These are phyloP conservation scores for Pithys albifrons DNA, from an alignment of 2,113 vertebrate species.

Conservation along the genomic window DNA sequence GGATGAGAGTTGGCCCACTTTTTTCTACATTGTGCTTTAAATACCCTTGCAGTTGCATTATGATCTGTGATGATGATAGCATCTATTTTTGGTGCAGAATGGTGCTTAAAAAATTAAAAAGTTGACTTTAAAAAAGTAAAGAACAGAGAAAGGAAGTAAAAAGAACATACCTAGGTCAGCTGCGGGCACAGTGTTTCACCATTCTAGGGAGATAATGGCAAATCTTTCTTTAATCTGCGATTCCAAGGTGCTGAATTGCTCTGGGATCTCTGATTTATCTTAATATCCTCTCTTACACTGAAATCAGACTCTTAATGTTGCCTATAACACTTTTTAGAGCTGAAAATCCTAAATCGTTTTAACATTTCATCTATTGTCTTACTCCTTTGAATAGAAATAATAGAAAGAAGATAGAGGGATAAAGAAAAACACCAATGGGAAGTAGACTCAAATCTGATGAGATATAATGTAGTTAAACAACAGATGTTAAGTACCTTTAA, in stretches of 20 bases:
- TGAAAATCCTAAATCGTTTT: not conserved
- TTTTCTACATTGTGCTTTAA: not conserved
- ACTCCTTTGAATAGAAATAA: slow-evolving; percentile 36
- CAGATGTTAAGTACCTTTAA: slow-evolving; percentile 61
- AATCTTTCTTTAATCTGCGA: not conserved
- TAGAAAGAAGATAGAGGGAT: slow-evolving; percentile 2
- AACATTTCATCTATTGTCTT: slow-evolving; percentile 39
- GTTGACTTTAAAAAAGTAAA: not conserved
- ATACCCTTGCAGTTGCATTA: not conserved
- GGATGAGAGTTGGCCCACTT: not conserved
- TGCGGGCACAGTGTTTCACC: not conserved
- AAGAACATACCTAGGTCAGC: not conserved
- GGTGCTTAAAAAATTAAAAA: not conserved
- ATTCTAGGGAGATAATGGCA: not conserved
- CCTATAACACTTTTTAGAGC: not conserved
- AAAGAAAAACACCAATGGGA: slow-evolving; percentile 35
- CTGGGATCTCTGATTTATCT: not conserved
- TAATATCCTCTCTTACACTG: not conserved
- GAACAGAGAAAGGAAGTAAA: not conserved
- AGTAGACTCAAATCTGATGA: slow-evolving; percentile 44
- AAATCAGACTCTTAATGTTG: slow-evolving; percentile 17
- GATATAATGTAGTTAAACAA: slow-evolving; percentile 48
- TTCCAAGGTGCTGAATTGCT: not conserved
- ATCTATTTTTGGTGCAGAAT: not conserved
- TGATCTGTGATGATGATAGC: not conserved